Conservation (phyloP, 2,888 invertebrate genomes). For the Harmothoe impar region DNA sequence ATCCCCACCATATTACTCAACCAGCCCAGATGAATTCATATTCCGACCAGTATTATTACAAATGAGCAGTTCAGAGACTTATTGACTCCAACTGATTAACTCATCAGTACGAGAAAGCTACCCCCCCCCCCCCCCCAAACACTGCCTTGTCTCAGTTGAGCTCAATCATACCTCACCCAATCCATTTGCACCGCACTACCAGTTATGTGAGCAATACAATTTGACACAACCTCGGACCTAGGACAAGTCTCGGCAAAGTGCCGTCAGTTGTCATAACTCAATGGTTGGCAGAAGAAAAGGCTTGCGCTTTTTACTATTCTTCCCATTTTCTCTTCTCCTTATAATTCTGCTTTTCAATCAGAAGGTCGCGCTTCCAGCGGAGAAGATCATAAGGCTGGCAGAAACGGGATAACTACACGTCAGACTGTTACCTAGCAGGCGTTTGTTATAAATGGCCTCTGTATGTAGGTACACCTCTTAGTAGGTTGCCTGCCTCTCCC, state of each 20-base stretch:
- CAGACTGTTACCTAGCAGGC: neutral
- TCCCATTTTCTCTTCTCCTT: too few relatives aligned
- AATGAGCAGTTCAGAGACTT: too few relatives aligned
- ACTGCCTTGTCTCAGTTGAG: too few relatives aligned
- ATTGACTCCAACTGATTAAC: too few relatives aligned
- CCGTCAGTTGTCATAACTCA: neutral
- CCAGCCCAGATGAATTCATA: too few relatives aligned
- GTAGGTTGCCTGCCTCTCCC: neutral
- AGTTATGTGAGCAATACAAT: too few relatives aligned
- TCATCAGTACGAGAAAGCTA: too few relatives aligned
- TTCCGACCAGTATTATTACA: too few relatives aligned
- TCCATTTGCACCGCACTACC: too few relatives aligned
- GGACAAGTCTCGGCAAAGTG: neutral
- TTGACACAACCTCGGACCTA: too few relatives aligned
- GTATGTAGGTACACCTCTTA: neutral
- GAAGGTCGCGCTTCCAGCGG: neutral
- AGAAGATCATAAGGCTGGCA: neutral
- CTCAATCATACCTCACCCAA: too few relatives aligned
- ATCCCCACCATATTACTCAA: neutral
- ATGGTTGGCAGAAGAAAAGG: neutral
- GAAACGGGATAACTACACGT: slow-evolving; percentile 16
- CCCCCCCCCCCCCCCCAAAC: too few relatives aligned
- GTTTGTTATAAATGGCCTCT: neutral
- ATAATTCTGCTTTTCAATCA: slow-evolving; percentile 6
- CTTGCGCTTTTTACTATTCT: neutral